Evolutionary conservation across 2,888 invertebrate genomes (phyloP), one percentile per base, ranked within the genome.

Genomic region (Hofmannophila pseudospretella): DNA sequence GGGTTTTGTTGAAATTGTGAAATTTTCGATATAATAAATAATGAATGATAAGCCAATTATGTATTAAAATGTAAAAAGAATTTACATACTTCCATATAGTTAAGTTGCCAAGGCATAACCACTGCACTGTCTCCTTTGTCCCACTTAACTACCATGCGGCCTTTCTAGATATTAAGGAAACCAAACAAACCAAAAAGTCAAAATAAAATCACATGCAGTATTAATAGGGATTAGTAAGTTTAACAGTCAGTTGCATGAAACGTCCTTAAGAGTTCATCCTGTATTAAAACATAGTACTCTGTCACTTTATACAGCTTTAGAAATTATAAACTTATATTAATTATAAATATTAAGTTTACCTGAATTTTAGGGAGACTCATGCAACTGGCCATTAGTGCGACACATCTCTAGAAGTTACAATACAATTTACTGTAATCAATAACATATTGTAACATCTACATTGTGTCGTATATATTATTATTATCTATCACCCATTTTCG

Each of bases 61-160:
- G 9, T 4, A 51, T 48, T 52, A 45, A 46, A 53, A 55, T 56
- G 53, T 61, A 59, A n/a, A n/a, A n/a, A n/a, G n/a, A n/a, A n/a
- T 58, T 45, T 75, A 85, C 86, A 77, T 86, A 86, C 86, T 67
- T 72, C 70, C 56, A 67, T 58, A 66, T 61, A 62, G 67, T 80
- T 71, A 59, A 86, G 82, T 76, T 82, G 79, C 79, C 80, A 77
- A 80, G 86, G 86, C 84, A 86, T 77, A 67, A 78, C 67, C 68
- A 86, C 85, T 73, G 71, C 75, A 63, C 69, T 82, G 57, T 84
- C 85, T 63, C 79, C 85, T 66, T 80, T 85, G 71, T 67, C 76
- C 86, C 86, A 86, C 61, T 76, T 86, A 85, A 86, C 86, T 84
- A 86, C 79, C 86, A 86, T 86, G 84, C 86, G 75, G 82, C 86